Base-by-base conservation (phyloP, 2,888 invertebrate genomes). In the Drosophila picticornis region DNA sequence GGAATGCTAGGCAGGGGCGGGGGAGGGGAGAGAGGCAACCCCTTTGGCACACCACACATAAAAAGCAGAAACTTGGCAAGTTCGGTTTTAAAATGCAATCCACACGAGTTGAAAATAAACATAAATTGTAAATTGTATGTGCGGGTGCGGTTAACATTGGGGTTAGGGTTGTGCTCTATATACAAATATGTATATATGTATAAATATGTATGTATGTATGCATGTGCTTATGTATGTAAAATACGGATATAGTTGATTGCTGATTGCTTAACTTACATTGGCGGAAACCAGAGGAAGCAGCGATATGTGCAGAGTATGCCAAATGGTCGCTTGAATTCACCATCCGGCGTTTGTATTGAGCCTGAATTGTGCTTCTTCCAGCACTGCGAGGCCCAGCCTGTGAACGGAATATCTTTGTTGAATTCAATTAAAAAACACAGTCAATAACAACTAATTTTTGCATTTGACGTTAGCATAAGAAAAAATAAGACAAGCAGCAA, bases 231-330 rank as follows among this genome's bases (percentile, higher is more conserved):
- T 52, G 43, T 34, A 25, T 32, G 40, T 46, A 22, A n/a, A 25
- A 25, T 46, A 25, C 25, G 29, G 19, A 34, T 53, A n/a, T 51
- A 43, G 52, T 50, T 48, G 66, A 71, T 81, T 65, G 77, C 31
- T 77, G 73, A 64, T 71, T 75, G 83, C 63, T 77, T 63, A 77
- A 93, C 92, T 93, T 86, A 92, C 92, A 92, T 83, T 73, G 92
- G 92, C 66, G 92, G 92, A 87, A 93, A 92, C 92, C 92, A 92
- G 77, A 92, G 81, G 77, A 92, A 91, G 68, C 92, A 92, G 62
- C 92, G 92, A 85, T 92, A 93, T 79, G 93, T 92, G 85, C 92
- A 92, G 81, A 92, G 84, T 86, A 92, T 93, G 64, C 92, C 92
- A 77, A 91, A 92, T 53, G 92, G 92, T 40, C 92, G 92, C 75